phyloP scores from a whole-genome alignment of 2,888 invertebrate species.

The Chrysodeixis includens region DNA sequence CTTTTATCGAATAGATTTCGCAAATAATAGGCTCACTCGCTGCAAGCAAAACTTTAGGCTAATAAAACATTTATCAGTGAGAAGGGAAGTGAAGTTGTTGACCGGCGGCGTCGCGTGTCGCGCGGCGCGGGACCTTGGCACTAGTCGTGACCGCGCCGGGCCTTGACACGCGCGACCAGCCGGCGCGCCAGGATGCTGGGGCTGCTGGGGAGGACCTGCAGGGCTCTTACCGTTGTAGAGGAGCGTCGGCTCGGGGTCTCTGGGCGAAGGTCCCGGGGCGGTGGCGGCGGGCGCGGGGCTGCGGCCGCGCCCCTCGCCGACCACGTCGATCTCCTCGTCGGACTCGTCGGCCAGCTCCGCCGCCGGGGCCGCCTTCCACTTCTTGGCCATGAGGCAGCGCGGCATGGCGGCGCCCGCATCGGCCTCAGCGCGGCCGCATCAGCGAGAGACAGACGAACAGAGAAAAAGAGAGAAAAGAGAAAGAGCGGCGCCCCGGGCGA shows the following conservation, averaged over 20 bases:
- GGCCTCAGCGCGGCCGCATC: conserved; percentile 88
- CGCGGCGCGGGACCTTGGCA: conserved; percentile 44
- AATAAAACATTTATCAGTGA: conserved; percentile 13
- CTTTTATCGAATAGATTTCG: conserved; percentile 72
- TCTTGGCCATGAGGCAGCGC: conserved; percentile 98
- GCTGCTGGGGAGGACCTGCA: too few relatives aligned
- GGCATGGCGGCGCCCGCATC: conserved; percentile 93
- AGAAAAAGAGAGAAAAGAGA: conserved; percentile 88
- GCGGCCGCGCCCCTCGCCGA: conserved; percentile 92
- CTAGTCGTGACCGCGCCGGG: conserved; percentile 37
- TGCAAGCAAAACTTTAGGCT: conserved; percentile 61
- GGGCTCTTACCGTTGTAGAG: conserved; percentile 92
- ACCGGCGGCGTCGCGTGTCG: conserved; percentile 41
- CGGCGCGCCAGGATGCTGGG: conserved; percentile 64
- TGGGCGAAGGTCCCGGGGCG: conserved; percentile 92
- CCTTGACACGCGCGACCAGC: conserved; percentile 84
- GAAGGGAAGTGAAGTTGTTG: conserved; percentile 35
- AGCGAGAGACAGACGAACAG: conserved; percentile 88
- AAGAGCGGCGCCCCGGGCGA: conserved; percentile 88
- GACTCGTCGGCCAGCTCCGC: conserved; percentile 90
- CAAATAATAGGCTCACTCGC: conserved; percentile 73
- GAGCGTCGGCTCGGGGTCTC: conserved; percentile 92
- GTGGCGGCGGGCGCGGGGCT: conserved; percentile 88
- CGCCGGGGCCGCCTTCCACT: conserved; percentile 94
- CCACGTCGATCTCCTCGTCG: conserved; percentile 96